Evolutionary conservation across 2,888 invertebrate genomes (phyloP).

Genomic region (Lacanobia wlatinum): DNA sequence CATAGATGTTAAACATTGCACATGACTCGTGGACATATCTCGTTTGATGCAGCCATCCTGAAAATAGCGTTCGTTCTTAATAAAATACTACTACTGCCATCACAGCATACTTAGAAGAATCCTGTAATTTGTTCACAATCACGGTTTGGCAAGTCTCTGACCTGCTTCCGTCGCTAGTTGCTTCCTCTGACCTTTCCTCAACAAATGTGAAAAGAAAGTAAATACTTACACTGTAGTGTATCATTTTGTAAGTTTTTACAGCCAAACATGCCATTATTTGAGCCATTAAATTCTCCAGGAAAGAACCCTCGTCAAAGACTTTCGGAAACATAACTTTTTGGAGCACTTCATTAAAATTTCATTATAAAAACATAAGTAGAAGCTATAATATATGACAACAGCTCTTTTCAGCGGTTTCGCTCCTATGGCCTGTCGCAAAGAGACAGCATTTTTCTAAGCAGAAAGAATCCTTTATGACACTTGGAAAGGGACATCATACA

Average conservation of each 20-base stretch:
- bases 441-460: too few relatives aligned
- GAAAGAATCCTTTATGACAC: too few relatives aligned
- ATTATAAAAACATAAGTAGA: constrained; percentile 13
- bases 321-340: constrained; percentile 22
- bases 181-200: constrained; percentile 7
- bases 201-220: constrained; percentile 16
- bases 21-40: too few relatives aligned
- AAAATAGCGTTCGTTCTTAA: too few relatives aligned
- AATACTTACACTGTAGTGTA: constrained; percentile 36
- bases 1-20: too few relatives aligned
- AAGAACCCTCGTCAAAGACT: constrained; percentile 1
- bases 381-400: not conserved
- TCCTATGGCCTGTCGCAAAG: too few relatives aligned
- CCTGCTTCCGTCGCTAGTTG: not conserved
- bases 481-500: too few relatives aligned
- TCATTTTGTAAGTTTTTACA: constrained; percentile 53
- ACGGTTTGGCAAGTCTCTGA: not conserved
- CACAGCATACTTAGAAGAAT: too few relatives aligned
- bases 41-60: too few relatives aligned
- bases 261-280: constrained; percentile 45
- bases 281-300: constrained; percentile 41
- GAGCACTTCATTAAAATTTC: constrained; percentile 50
- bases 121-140: not conserved
- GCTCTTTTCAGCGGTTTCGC: too few relatives aligned
- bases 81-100: too few relatives aligned